Base-by-base conservation (phyloP, 2,797 vertebrate species). In the Hybognathus amarus region DNA sequence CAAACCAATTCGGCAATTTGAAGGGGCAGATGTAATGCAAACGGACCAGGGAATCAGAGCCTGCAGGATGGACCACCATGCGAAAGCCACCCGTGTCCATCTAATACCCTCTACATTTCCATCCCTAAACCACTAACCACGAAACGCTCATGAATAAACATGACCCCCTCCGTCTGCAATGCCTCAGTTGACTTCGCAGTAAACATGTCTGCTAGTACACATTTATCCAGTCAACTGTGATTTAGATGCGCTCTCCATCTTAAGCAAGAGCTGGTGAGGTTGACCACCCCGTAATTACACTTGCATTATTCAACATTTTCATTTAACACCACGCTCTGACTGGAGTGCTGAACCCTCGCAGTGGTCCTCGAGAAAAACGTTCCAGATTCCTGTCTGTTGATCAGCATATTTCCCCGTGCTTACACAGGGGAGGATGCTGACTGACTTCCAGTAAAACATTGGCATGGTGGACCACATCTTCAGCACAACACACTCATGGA, bases 91-190 rank as follows among this genome's bases (percentile, higher is more conserved):
- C 24, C 47, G 1, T 68, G 18, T 68, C 71, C 66, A 50, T 61
- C 40, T 64, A 69, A 80, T 66, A 68, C 40, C 42, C 71, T 82
- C 52, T 38, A 42, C 18, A 70, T 47, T 30, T 18, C 24, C n/a
- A n/a, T 45, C 63, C 27, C 4, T 50, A 67, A 79, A 79, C 22
- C 50, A 18, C 54, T 40, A 67, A 1, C 38, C 78, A 33, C 11
- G 6, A 4, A 27, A 7, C n/a, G 42, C 54, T 69, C 33, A 84
- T 69, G 77, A 79, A 82, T 86, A 87, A 84, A 74, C 84, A 86
- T 54, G 20, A 82, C 20, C 20, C 38, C 36, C 10, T 30, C 30
- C 38, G 52, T 83, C 66, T 56, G 20, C 71, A 42, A 11, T 6
- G 20, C 38, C 63, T 47, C 7, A 3, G 74, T 71, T 86, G 67